These are phyloP conservation scores for Aselliscus stoliczkanus DNA, from an alignment of 2,797 vertebrate species.

Conservation along the genomic window DNA sequence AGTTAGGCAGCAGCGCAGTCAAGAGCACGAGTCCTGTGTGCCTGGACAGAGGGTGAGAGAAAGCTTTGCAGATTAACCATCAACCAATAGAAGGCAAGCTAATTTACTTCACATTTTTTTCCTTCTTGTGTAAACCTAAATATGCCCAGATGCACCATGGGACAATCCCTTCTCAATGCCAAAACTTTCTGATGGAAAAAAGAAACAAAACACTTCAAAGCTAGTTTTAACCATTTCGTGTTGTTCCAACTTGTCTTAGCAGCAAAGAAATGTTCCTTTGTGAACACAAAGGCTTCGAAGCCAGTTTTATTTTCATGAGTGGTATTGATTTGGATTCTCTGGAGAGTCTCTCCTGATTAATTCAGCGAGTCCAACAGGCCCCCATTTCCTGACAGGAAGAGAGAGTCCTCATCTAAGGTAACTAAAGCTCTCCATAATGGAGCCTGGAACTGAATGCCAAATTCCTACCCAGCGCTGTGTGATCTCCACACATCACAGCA, in stretches of 20 bases:
- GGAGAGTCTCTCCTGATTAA: slow-evolving; percentile 27
- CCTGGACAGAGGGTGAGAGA: neutral
- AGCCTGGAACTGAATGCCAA: neutral
- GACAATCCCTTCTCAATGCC: slow-evolving; percentile 5
- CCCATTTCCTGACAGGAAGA: neutral
- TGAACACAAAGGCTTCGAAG: slow-evolving; percentile 50
- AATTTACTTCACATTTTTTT: neutral
- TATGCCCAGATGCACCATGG: neutral
- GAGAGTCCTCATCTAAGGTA: neutral
- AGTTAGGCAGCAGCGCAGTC: neutral
- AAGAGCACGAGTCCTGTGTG: neutral
- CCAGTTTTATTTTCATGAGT: slow-evolving; percentile 32
- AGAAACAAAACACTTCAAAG: neutral
- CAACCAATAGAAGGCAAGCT: neutral
- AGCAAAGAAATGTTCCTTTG: slow-evolving; percentile 33
- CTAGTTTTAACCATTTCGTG: slow-evolving; percentile 22
- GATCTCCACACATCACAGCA: neutral
- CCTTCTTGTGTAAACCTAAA: neutral
- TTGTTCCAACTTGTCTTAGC: slow-evolving; percentile 46
- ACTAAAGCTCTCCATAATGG: neutral
- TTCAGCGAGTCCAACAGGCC: neutral
- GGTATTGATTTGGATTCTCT: slow-evolving; percentile 52
- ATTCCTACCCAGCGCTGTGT: neutral
- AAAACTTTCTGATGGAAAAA: neutral
- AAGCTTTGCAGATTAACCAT: neutral